These are phyloP conservation scores for Drosophila anomelani DNA, from an alignment of 2,888 invertebrate species.

Conservation along the genomic window DNA sequence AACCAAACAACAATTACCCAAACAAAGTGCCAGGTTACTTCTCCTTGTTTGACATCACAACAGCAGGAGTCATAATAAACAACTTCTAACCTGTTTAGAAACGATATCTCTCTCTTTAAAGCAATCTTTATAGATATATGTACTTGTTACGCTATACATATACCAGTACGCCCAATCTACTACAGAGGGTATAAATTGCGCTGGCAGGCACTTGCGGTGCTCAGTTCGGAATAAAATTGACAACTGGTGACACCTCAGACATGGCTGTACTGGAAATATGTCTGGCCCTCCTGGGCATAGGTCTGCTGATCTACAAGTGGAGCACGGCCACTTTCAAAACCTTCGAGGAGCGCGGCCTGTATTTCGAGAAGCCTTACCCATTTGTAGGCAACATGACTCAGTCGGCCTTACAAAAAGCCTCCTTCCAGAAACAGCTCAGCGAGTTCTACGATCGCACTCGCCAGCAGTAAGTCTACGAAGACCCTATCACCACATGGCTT, in stretches of 20 bases:
- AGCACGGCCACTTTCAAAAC: conserved; percentile 53
- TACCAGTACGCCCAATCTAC: no score
- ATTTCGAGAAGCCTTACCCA: conserved; percentile 70
- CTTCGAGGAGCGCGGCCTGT: conserved; percentile 66
- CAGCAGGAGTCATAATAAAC: not conserved
- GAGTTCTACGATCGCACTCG: conserved; percentile 63
- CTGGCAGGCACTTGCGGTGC: not conserved
- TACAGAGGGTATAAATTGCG: conserved; percentile 23
- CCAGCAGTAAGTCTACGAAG: conserved; percentile 55
- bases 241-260: not conserved
- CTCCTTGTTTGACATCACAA: not conserved
- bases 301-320: conserved; percentile 66
- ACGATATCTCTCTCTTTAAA: conserved; percentile 11
- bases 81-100: conserved; percentile 7
- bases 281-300: conserved; percentile 35
- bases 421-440: conserved; percentile 48
- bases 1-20: not conserved
- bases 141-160: not conserved
- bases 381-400: conserved; percentile 62
- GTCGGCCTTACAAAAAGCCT: conserved; percentile 33
- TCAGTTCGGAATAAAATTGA: conserved; percentile 21
- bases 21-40: not conserved
- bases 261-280: conserved; percentile 43
- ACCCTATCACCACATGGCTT: not conserved
- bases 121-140: not conserved